Percentiles rank a stretch among this genome's conserved stretches.
Conservation (phyloP, 1,140 invertebrate species). For the Diabrotica undecimpunctata region DNA sequence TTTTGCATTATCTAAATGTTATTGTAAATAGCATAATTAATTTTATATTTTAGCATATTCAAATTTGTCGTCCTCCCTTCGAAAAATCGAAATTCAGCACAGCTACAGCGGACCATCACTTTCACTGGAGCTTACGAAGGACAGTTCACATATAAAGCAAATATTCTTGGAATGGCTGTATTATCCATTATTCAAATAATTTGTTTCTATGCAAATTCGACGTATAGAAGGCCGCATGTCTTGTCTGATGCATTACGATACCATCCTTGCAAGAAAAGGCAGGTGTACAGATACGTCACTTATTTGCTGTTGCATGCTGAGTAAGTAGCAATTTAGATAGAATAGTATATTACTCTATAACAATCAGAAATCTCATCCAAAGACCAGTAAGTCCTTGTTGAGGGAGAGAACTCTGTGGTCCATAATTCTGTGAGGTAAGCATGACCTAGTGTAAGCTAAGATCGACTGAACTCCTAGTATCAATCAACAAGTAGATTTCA, state of each 20-base stretch:
- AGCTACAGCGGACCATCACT: slow-evolving; percentile 3
- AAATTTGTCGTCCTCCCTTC: not conserved
- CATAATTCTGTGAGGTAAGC: too few relatives aligned
- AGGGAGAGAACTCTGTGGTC: too few relatives aligned
- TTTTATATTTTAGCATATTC: not conserved
- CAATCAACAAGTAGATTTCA: too few relatives aligned
- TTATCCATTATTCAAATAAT: slow-evolving; percentile 67
- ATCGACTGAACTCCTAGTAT: too few relatives aligned
- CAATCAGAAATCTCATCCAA: too few relatives aligned
- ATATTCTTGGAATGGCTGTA: slow-evolving; percentile 78
- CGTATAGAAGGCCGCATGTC: slow-evolving; percentile 23
- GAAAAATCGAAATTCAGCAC: not conserved
- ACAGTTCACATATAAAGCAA: slow-evolving; percentile 79
- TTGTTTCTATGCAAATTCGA: slow-evolving; percentile 59
- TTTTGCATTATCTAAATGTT: too few relatives aligned
- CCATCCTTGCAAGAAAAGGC: slow-evolving; percentile 52
- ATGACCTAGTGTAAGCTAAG: too few relatives aligned
- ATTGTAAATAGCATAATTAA: too few relatives aligned
- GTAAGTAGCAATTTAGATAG: slow-evolving; percentile 51
- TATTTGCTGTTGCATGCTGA: slow-evolving; percentile 96
- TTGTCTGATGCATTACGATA: slow-evolving; percentile 19
- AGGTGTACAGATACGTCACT: slow-evolving; percentile 87
- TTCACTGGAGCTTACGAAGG: slow-evolving; percentile 66
- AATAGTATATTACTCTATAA: too few relatives aligned
- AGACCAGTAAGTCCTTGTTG: too few relatives aligned